These are phyloP conservation scores for Epinotia demarniana DNA, from an alignment of 2,888 invertebrate species.

Conservation along the genomic window DNA sequence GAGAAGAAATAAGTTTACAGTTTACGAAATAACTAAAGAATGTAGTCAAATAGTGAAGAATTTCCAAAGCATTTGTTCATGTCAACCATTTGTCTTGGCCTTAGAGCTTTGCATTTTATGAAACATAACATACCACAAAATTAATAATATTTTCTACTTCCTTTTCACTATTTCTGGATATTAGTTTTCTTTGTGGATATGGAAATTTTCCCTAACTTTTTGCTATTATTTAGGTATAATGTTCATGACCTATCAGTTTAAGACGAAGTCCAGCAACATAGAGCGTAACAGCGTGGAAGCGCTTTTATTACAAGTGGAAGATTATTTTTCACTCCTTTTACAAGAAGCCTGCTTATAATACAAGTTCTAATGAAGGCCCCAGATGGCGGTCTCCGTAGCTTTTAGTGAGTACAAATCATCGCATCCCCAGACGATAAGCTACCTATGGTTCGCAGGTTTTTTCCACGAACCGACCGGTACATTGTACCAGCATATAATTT, in stretches of 20 bases:
- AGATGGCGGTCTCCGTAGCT: background rate
- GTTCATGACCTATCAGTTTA: too few species aligned
- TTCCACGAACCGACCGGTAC: background rate
- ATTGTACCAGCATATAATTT: conserved; percentile 18
- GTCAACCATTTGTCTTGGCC: background rate
- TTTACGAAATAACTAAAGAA: conserved; percentile 8
- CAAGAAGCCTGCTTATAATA: too few species aligned
- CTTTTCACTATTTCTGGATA: background rate
- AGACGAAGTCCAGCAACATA: too few species aligned
- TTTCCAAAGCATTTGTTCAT: conserved; percentile 9
- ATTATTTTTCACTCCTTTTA: too few species aligned
- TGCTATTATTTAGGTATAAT: too few species aligned
- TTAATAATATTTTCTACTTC: background rate
- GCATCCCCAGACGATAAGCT: background rate
- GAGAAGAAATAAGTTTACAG: conserved; percentile 17
- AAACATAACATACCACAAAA: background rate
- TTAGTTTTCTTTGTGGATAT: background rate
- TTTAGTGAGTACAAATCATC: background rate
- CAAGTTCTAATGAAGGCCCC: background rate
- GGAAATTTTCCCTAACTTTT: background rate
- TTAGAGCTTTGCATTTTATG: background rate
- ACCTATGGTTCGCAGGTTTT: background rate
- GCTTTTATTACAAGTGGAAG: too few species aligned
- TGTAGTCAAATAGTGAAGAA: conserved; percentile 5
- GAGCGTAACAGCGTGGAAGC: too few species aligned